Percentiles rank a stretch among this genome's conserved stretches.
Evolutionary conservation across 23 tunicate genomes (phyloP).

Genomic region (Halocynthia aurantium): DNA sequence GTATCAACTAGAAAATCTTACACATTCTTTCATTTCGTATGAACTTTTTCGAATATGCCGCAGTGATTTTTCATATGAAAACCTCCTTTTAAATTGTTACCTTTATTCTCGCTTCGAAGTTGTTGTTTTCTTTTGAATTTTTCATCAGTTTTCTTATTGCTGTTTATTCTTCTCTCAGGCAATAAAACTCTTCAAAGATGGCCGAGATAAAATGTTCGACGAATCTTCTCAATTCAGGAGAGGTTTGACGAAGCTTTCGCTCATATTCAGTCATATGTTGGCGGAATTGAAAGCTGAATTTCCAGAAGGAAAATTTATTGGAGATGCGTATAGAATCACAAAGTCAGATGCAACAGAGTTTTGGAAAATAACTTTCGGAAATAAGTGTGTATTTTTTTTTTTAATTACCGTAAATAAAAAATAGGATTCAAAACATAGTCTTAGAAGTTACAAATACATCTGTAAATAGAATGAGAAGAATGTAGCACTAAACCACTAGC

Average conservation of each 20-base stretch:
- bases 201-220: slow-evolving; percentile 89
- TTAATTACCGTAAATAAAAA: too few relatives aligned
- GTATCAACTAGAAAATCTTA: too few relatives aligned
- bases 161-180: slow-evolving; percentile 34
- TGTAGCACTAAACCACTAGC: too few relatives aligned
- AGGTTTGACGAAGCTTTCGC: slow-evolving; percentile 70
- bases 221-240: slow-evolving; percentile 75
- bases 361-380: slow-evolving; percentile 85
- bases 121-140: background rate
- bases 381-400: slow-evolving; percentile 13
- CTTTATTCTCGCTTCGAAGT: background rate
- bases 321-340: slow-evolving; percentile 82
- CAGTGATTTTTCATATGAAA: background rate
- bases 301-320: slow-evolving; percentile 92
- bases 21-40: too few relatives aligned
- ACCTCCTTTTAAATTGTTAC: background rate
- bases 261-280: slow-evolving; percentile 98
- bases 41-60: too few relatives aligned
- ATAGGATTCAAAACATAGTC: too few relatives aligned
- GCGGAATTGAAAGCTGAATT: slow-evolving; percentile 96
- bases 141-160: background rate
- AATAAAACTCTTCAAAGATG: slow-evolving; percentile 83
- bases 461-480: too few relatives aligned
- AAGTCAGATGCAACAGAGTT: slow-evolving; percentile 91
- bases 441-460: too few relatives aligned